phyloP scores from a whole-genome alignment of 2,888 invertebrate genomes.

The Stenichneumon culpator region DNA sequence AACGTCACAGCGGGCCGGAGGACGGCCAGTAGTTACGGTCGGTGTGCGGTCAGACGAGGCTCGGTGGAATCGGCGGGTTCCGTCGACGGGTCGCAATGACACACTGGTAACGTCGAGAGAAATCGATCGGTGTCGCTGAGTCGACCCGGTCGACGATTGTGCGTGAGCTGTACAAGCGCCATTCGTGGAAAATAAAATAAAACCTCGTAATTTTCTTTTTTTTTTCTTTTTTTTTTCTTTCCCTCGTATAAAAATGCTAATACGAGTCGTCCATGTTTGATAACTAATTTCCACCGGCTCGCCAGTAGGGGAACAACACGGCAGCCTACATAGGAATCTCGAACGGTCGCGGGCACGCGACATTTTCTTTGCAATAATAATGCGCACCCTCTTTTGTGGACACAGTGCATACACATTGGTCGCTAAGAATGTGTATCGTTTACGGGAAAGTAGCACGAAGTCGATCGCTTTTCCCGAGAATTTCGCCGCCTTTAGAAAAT shows the following conservation, averaged over 20 bases:
- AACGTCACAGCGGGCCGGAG: not conserved
- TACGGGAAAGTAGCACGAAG: too few species aligned
- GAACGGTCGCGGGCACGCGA: constrained; percentile 30
- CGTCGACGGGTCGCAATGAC: not conserved
- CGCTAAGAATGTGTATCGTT: too few species aligned
- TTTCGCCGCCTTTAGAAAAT: too few species aligned
- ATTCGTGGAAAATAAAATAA: constrained; percentile 1
- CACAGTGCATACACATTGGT: too few species aligned
- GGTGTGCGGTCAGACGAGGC: not conserved
- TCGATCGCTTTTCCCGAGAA: too few species aligned
- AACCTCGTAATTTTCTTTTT: not conserved
- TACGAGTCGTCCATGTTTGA: constrained; percentile 24
- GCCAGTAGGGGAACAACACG: not conserved
- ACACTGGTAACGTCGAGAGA: constrained; percentile 22
- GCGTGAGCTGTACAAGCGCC: constrained; percentile 48
- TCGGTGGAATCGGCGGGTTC: not conserved
- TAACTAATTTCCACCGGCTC: constrained; percentile 13
- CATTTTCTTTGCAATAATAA: constrained; percentile 1
- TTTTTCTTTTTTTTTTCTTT: not conserved
- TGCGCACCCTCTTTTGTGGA: not conserved
- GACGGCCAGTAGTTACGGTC: not conserved
- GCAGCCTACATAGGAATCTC: constrained; percentile 28
- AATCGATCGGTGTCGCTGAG: constrained; percentile 56
- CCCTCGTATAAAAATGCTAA: constrained; percentile 5
- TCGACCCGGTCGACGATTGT: constrained; percentile 49